A percentile compares a stretch with the other conserved stretches of the same genome.
phyloP scores from a whole-genome alignment of 2,797 vertebrate species.

The Hafferia zeledoni region DNA sequence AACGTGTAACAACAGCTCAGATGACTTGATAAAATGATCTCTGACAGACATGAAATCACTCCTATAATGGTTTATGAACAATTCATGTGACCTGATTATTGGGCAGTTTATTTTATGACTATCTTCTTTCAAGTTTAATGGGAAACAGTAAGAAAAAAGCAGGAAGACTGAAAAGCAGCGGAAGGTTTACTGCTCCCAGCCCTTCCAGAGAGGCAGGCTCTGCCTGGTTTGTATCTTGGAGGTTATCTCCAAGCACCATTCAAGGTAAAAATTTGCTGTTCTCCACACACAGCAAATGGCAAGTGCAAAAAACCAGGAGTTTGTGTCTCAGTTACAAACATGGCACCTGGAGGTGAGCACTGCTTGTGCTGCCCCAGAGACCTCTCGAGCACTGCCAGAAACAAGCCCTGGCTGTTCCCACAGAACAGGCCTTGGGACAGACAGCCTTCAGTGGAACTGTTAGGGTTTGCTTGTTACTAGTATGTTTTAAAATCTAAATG shows the following conservation, averaged over 20 bases:
- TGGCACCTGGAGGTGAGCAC: not conserved
- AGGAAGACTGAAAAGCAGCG: not conserved
- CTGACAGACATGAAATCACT: not conserved
- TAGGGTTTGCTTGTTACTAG: not conserved
- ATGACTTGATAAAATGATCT: not conserved
- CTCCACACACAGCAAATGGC: not conserved
- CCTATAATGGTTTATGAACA: not conserved
- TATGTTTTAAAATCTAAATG: not conserved
- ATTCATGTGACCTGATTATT: not conserved
- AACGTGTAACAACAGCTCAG: not conserved
- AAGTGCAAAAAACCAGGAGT: not conserved
- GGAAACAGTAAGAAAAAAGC: not conserved
- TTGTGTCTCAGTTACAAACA: not conserved
- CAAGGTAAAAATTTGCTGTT: not conserved
- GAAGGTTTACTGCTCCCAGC: not conserved
- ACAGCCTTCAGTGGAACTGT: not conserved
- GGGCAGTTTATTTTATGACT: not conserved
- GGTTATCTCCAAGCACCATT: not conserved
- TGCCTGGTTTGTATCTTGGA: not conserved
- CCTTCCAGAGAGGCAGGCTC: not conserved
- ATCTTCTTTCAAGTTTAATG: not conserved
- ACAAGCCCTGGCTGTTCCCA: not conserved
- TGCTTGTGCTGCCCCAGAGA: accelerated
- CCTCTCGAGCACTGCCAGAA: not conserved
- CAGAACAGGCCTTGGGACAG: not conserved